Conservation (phyloP, 2,113 vertebrate genomes). For the Gymnorhina tibicen region DNA sequence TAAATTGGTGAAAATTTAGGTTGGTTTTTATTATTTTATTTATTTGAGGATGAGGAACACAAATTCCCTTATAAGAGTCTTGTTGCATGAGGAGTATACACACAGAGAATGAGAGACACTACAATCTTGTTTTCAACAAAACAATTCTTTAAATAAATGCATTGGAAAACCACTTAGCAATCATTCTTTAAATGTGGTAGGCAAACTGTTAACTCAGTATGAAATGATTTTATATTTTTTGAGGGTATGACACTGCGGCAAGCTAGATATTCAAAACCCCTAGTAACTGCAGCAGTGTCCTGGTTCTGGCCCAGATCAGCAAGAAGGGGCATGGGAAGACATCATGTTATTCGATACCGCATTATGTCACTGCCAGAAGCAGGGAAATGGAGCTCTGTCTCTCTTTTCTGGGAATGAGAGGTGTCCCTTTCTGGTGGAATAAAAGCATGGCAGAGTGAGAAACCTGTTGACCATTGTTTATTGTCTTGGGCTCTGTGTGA, state of each 20-base stretch:
- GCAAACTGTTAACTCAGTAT: background rate
- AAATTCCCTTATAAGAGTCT: background rate
- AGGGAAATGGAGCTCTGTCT: background rate
- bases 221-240: background rate
- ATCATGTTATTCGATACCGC: rapidly evolving
- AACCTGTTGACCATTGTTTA: background rate
- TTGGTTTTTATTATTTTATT: background rate
- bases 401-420: background rate
- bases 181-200: background rate
- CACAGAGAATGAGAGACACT: background rate
- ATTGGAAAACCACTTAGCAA: background rate
- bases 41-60: background rate
- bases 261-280: background rate
- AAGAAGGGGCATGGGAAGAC: background rate
- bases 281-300: background rate
- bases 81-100: background rate
- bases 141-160: background rate
- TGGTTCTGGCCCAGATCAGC: background rate
- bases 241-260: background rate
- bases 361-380: background rate
- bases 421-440: background rate
- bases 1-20: background rate
- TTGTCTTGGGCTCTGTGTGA: background rate
- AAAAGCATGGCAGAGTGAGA: background rate
- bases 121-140: background rate